These are phyloP conservation scores for Neelides folsomi DNA, from an alignment of 2,888 invertebrate species.

Conservation along the genomic window DNA sequence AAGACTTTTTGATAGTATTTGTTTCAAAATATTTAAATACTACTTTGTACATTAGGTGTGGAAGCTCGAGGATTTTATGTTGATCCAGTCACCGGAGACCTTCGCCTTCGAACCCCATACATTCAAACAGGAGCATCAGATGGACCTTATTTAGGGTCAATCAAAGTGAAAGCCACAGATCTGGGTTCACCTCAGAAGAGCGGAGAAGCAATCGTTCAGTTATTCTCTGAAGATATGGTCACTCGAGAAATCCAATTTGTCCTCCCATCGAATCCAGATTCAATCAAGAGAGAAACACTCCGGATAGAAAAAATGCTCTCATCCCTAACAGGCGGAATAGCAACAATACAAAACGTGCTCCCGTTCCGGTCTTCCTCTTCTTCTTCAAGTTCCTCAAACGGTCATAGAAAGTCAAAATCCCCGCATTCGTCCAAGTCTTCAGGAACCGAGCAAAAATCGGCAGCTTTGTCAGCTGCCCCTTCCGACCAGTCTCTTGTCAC, in stretches of 20 bases:
- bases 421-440: too few species aligned
- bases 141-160: constrained; percentile 23
- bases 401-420: too few species aligned
- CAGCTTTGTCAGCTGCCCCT: constrained; percentile 9
- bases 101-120: constrained; percentile 20
- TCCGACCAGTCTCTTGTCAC: constrained; percentile 25
- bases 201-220: constrained; percentile 56
- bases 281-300: constrained; percentile 56
- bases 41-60: too few species aligned
- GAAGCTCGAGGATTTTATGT: constrained; percentile 22
- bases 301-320: constrained; percentile 62
- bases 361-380: too few species aligned
- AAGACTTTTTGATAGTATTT: too few species aligned
- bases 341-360: constrained; percentile 36
- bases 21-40: too few species aligned
- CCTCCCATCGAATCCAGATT: constrained; percentile 46
- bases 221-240: constrained; percentile 63
- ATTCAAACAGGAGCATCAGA: constrained; percentile 13
- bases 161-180: constrained; percentile 26
- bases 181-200: constrained; percentile 59
- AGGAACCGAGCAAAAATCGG: constrained; percentile 8
- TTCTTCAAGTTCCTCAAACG: too few species aligned
- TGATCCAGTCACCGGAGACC: constrained; percentile 25
- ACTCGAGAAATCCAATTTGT: constrained; percentile 67
- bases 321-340: constrained; percentile 64